phyloP scores from a whole-genome alignment of 2,113 vertebrate species.

The Casuarius casuarius region DNA sequence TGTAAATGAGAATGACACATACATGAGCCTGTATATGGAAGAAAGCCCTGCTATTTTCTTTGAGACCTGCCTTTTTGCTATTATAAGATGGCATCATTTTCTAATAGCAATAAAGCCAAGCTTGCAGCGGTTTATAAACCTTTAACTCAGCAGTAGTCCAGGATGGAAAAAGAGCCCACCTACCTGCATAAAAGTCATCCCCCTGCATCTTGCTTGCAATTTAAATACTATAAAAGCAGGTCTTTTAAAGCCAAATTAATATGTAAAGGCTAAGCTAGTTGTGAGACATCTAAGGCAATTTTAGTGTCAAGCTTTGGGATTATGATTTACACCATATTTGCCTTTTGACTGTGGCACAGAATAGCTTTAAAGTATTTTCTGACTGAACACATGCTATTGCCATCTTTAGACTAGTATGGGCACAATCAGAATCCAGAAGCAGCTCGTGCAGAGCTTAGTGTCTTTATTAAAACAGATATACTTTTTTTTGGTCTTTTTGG shows the following conservation, averaged over 20 bases:
- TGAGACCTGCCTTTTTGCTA: conserved; percentile 20
- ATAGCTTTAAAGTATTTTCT: conserved; percentile 10
- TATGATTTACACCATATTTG: background rate
- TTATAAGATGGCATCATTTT: conserved; percentile 13
- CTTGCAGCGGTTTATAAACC: conserved; percentile 35
- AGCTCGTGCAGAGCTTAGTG: background rate
- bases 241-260: conserved; percentile 4
- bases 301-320: background rate
- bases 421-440: background rate
- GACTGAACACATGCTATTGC: background rate
- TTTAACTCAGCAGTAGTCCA: conserved; percentile 16
- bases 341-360: background rate
- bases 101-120: background rate
- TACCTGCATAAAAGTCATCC: background rate
- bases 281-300: conserved; percentile 31
- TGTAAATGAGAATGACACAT: background rate
- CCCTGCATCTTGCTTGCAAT: background rate
- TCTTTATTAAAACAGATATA: background rate
- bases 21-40: background rate
- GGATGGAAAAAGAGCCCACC: conserved; percentile 13
- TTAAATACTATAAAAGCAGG: conserved; percentile 1
- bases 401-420: background rate
- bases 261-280: conserved; percentile 22
- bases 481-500: background rate
- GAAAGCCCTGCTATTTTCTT: background rate